phyloP scores from a whole-genome alignment of 2,797 vertebrate species.

The Mycteria americana region DNA sequence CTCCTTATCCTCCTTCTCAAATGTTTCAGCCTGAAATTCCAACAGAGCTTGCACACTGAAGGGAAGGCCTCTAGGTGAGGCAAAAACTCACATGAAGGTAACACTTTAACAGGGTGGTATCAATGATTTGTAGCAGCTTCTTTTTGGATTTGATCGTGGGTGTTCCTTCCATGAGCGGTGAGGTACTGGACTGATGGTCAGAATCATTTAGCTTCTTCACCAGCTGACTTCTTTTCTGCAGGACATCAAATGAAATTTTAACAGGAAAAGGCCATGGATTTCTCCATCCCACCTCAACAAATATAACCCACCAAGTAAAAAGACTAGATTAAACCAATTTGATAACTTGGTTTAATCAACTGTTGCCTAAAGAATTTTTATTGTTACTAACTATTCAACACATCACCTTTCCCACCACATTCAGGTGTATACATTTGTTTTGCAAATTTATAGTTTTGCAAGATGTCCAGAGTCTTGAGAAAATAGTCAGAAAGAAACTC shows the following conservation, averaged over 20 bases:
- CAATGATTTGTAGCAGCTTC: constrained; percentile 97
- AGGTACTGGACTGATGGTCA: constrained; percentile 90
- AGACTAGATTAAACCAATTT: neutral
- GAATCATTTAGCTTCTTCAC: constrained; percentile 96
- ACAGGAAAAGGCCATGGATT: neutral
- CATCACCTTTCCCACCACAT: neutral
- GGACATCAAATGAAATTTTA: neutral
- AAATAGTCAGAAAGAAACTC: neutral
- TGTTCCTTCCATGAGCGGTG: constrained; percentile 95
- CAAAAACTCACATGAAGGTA: constrained; percentile 91
- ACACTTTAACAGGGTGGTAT: constrained; percentile 95
- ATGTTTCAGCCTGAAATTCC: neutral
- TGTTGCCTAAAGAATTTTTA: neutral
- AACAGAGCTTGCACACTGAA: neutral
- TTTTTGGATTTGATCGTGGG: constrained; percentile 97
- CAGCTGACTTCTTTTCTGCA: constrained; percentile 93
- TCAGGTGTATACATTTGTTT: neutral
- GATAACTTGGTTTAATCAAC: neutral
- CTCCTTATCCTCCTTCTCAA: neutral
- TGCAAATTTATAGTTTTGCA: neutral
- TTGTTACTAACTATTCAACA: neutral
- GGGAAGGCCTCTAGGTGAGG: neutral
- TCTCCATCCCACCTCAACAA: neutral
- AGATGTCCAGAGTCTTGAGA: neutral
- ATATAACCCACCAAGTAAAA: neutral